Evolutionary conservation across 2,888 invertebrate species (phyloP), one percentile per base, ranked within the genome.

Genomic region (Orthosia cruda): DNA sequence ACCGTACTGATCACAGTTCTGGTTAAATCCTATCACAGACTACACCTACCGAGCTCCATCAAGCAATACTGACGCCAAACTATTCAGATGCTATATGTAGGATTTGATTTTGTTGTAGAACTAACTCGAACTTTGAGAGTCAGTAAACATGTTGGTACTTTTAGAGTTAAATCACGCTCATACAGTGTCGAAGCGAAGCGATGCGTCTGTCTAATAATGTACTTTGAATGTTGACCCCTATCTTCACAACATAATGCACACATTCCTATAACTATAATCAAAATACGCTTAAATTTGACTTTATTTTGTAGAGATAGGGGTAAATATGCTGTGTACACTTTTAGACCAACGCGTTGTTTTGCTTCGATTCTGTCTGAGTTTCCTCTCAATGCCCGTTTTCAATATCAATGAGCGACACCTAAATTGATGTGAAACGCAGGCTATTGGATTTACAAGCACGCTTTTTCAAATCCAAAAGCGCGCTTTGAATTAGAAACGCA

Each of bases 1-100:
- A 93, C 92, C 92, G 89, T 89, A 85, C 89, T 85, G 88, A 95
- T 94, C 94, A 94, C 94, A 94, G 93, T 89, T 93, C 87, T 86
- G 81, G 87, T 89, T 87, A 88, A 77, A 52, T 87, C 88, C 92
- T 94, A 94, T 94, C 94, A 95, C 94, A 94, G 93, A 88, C 92
- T 91, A 87, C 83, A 71, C 77, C 86, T 85, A 86, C 71, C 80
- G 74, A 81, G 74, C 80, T 83, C 74, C 76, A 20, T 72, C 77
- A 86, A 87, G 87, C 87, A 72, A 84, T 72, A 79, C 71, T 76
- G 73, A 67, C 57, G 62, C 15, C 23, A 63, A 71, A 49, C 63
- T 52, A 58, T 47, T 20, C 12, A 23, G 40, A n/a, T 71, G 20
- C 15, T 71, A 23, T 5, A 5, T n/a, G 11, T 54, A 32, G 26